Evolutionary conservation across 1,140 invertebrate species (phyloP).

Genomic region (Lycorma delicatula): DNA sequence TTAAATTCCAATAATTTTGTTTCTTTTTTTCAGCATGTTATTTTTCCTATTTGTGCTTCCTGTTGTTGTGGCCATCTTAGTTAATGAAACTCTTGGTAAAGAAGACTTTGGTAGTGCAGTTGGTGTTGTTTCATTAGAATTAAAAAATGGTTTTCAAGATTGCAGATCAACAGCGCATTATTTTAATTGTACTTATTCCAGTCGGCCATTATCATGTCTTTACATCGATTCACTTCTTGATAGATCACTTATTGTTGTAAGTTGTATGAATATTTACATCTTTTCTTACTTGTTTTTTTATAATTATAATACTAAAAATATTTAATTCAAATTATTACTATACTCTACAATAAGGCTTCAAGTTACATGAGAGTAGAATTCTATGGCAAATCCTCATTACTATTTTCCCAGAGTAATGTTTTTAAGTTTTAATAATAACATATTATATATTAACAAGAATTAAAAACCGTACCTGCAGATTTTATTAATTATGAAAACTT

Average conservation of each 20-base stretch:
- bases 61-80: conserved; percentile 47
- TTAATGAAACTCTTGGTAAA: conserved; percentile 45
- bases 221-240: conserved; percentile 10
- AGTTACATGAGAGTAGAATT: too few relatives aligned
- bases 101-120: conserved; percentile 8
- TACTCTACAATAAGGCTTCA: too few relatives aligned
- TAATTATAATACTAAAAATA: too few relatives aligned
- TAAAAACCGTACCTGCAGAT: too few relatives aligned
- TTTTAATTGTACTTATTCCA: conserved; percentile 3
- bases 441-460: too few relatives aligned
- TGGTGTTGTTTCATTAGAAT: conserved; percentile 1
- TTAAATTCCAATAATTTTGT: neutral
- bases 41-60: conserved; percentile 50
- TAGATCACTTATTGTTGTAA: conserved; percentile 7
- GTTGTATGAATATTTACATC: neutral
- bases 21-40: conserved; percentile 36
- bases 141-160: conserved; percentile 8
- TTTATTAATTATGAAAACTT: too few relatives aligned
- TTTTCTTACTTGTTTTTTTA: too few relatives aligned
- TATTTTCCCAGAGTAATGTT: too few relatives aligned
- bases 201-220: conserved; percentile 11
- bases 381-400: too few relatives aligned
- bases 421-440: too few relatives aligned
- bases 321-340: too few relatives aligned
- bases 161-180: conserved; percentile 4